phyloP scores from a whole-genome alignment of 2,113 vertebrate species.

The Seriola quinqueradiata region DNA sequence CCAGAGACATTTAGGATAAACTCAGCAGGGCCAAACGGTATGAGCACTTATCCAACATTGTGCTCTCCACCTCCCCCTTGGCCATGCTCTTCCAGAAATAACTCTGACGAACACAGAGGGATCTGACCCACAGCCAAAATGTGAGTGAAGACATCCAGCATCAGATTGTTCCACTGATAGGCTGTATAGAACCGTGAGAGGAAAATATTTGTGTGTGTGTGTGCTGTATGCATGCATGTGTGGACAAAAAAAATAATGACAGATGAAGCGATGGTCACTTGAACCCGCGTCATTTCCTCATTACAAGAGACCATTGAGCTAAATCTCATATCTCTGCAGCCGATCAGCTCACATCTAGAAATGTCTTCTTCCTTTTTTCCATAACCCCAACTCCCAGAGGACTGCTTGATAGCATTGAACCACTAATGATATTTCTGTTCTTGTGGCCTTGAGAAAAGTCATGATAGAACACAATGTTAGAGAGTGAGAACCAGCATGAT shows the following conservation, averaged over 20 bases:
- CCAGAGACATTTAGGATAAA: conserved; percentile 72
- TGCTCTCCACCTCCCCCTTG: conserved; percentile 44
- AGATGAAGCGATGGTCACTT: conserved; percentile 52
- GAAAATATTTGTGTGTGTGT: conserved; percentile 41
- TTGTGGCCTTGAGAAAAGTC: conserved; percentile 49
- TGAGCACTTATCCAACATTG: conserved; percentile 59
- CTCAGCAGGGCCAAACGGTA: conserved; percentile 54
- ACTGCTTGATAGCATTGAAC: conserved; percentile 24
- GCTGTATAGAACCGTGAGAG: conserved; percentile 8
- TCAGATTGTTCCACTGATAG: conserved; percentile 66
- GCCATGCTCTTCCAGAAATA: conserved; percentile 67
- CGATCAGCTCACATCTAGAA: conserved; percentile 41
- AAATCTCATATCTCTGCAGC: conserved; percentile 35
- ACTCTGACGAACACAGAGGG: conserved; percentile 56
- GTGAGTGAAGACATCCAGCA: conserved; percentile 53
- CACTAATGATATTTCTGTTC: conserved; percentile 47
- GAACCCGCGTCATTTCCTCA: conserved; percentile 56
- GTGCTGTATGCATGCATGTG: conserved; percentile 15
- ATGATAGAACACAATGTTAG: background rate
- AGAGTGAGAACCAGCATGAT: conserved; percentile 23
- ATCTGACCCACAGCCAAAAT: conserved; percentile 63
- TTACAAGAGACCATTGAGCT: conserved; percentile 52
- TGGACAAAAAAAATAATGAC: conserved; percentile 48
- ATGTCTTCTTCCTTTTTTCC: conserved; percentile 53
- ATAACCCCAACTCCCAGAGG: conserved; percentile 35